These are phyloP conservation scores for Nerophis lumbriciformis DNA, from an alignment of 2,113 vertebrate species.

Conservation along the genomic window DNA sequence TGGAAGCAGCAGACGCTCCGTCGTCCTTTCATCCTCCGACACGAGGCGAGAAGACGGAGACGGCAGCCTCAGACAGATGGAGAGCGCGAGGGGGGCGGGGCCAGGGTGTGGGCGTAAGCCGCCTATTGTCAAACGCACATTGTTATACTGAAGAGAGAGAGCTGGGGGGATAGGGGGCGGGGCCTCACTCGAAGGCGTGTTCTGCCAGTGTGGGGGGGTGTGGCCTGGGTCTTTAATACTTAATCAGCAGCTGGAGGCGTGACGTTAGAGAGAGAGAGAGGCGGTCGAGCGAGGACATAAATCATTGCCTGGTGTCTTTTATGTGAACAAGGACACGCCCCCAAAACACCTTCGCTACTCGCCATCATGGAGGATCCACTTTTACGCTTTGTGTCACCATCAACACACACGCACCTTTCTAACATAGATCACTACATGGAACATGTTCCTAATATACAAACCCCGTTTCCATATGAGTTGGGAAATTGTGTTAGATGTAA, in stretches of 20 bases:
- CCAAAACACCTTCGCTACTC: not conserved
- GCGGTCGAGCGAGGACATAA: conserved; percentile 8
- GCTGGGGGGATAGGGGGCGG: conserved; percentile 18
- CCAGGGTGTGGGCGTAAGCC: not conserved
- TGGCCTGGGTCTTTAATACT: conserved; percentile 42
- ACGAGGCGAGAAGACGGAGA: conserved; percentile 28
- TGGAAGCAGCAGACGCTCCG: conserved; percentile 39
- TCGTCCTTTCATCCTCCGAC: conserved; percentile 49
- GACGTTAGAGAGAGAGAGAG: conserved; percentile 20
- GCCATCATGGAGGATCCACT: not conserved
- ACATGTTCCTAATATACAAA: no score
- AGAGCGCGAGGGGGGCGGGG: not conserved
- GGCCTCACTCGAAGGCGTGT: conserved; percentile 6
- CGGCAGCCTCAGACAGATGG: conserved; percentile 18
- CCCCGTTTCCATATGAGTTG: no score
- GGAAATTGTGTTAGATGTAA: no score
- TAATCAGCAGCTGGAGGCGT: conserved; percentile 35
- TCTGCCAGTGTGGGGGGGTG: not conserved
- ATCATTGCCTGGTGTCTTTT: not conserved
- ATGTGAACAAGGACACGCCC: not conserved
- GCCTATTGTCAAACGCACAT: conserved; percentile 54
- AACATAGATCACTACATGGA: no score
- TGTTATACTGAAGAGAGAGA: conserved; percentile 40
- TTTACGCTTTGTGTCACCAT: no score
- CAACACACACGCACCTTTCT: no score